phyloP scores from a whole-genome alignment of 1,140 invertebrate species.

The Caerostris darwini region DNA sequence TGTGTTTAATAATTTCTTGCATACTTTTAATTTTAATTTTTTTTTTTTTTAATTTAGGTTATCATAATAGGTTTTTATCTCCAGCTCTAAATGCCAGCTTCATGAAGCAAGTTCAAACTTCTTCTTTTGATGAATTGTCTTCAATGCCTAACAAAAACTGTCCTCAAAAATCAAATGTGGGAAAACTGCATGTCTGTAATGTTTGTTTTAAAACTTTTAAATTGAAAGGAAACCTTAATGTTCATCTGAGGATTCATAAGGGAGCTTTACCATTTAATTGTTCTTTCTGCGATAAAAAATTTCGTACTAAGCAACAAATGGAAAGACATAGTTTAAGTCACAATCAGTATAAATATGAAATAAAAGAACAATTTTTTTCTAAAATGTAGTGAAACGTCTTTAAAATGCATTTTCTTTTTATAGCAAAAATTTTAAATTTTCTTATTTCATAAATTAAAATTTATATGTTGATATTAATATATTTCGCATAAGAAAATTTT shows the following conservation, averaged over 20 bases:
- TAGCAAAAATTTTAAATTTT: background rate
- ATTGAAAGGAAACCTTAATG: slow-evolving; percentile 49
- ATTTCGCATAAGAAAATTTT: no score
- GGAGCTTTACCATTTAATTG: slow-evolving; percentile 20
- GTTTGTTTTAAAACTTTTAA: slow-evolving; percentile 37
- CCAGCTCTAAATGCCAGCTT: no score
- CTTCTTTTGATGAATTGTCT: no score
- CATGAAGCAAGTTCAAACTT: no score
- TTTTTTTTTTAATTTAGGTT: no score
- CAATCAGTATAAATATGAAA: background rate
- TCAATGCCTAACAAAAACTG: background rate
- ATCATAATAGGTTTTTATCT: no score
- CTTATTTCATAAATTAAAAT: background rate
- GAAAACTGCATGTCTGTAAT: slow-evolving; percentile 1
- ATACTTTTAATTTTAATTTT: no score
- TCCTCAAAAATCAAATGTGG: background rate
- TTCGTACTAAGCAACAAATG: slow-evolving; percentile 78
- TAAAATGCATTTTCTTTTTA: background rate
- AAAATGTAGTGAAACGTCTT: background rate
- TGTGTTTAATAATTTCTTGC: no score
- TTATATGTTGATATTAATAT: no score
- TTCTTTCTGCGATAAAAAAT: slow-evolving; percentile 27
- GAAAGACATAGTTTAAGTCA: background rate
- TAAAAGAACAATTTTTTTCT: background rate
- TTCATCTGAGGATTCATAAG: slow-evolving; percentile 33